Evolutionary conservation across 2,113 vertebrate genomes (phyloP), one percentile per base, ranked within the genome.

Genomic region (Melospiza georgiana): DNA sequence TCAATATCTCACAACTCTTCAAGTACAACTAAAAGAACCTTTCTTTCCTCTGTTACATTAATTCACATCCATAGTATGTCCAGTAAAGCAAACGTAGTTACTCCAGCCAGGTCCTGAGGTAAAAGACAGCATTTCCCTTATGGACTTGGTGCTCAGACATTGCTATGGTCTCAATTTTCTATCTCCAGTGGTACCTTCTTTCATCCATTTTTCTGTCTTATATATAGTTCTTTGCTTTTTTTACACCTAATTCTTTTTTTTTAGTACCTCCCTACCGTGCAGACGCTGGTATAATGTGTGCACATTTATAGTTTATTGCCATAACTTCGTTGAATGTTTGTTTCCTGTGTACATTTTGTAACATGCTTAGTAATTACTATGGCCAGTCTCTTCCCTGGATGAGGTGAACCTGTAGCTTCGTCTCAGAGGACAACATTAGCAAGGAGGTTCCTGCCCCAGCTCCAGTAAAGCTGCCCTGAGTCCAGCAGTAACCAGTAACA

Each of bases 351-450:
- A 30, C 14, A 22, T 46, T 63, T 93, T 94, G 49, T 73, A 74
- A 66, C 0, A 0, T 39, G 11, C 12, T 31, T 10, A n/a, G 15
- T 43, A 24, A 66, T 27, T 57, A 57, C 6, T 35, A 3, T 0
- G 3, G 37, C n/a, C 51, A 49, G n/a, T 39, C 54, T 66, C 22
- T 67, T 74, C 43, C 25, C 48, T 35, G 37, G 15, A 33, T 23
- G n/a, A 91, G 15, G 11, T 21, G n/a, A 90, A 81, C 6, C 4
- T 68, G 12, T 14, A 67, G 35, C n/a, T 88, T 77, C 16, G 41
- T 27, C 46, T 65, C 52, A 76, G 44, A 55, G 15, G 44, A 78
- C 4, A 25, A 28, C 0, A 6, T 5, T 21, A 25, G 28, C 24
- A 73, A 37, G 54, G 1, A 59, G 13, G 11, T 52, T 17, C 20